phyloP scores from a whole-genome alignment of 2,113 vertebrate species.

The Recurvirostra avosetta region DNA sequence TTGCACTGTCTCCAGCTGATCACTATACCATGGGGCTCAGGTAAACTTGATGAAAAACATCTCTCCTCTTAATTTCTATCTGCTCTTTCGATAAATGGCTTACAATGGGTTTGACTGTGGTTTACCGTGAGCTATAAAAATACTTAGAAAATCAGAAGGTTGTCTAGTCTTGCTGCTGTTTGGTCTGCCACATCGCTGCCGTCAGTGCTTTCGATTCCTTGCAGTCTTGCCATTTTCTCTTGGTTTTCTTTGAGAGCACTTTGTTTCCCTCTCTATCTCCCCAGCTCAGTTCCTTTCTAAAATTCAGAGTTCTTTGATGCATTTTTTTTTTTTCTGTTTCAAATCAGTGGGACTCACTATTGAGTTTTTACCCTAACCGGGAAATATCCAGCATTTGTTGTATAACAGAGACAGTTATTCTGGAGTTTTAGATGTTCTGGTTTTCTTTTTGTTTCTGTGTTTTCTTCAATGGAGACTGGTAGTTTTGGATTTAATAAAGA shows the following conservation, averaged over 20 bases:
- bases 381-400: background rate
- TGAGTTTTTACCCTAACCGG: background rate
- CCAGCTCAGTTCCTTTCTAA: background rate
- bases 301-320: background rate
- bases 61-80: background rate
- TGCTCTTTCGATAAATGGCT: accelerated
- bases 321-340: background rate
- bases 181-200: background rate
- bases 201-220: background rate
- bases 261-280: background rate
- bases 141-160: background rate
- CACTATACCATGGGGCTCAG: background rate
- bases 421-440: background rate
- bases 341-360: background rate
- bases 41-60: background rate
- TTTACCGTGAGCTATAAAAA: conserved; percentile 5
- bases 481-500: background rate
- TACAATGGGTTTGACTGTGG: background rate
- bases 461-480: background rate
- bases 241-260: background rate
- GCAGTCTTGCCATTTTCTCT: background rate
- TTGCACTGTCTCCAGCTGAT: background rate
- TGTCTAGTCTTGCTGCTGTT: background rate
- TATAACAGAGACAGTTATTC: background rate
- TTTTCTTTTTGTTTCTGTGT: background rate